Conservation (phyloP, 2,888 invertebrate genomes). For the Catocala nupta region DNA sequence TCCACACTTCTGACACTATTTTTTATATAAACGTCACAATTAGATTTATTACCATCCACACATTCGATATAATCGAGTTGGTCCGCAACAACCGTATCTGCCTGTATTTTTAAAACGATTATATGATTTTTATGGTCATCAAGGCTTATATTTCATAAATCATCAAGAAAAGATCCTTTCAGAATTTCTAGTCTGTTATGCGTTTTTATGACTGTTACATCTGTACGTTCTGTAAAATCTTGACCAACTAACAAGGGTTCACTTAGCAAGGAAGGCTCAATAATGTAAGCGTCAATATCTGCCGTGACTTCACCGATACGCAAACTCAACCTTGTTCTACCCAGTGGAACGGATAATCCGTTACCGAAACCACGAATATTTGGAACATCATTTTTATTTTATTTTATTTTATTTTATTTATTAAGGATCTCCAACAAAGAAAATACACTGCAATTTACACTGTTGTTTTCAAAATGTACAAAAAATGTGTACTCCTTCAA, state of each 20-base stretch:
- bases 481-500: too few species aligned
- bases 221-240: slow-evolving; percentile 4
- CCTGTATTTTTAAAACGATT: too few species aligned
- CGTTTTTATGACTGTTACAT: not conserved
- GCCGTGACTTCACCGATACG: not conserved
- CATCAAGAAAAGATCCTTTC: too few species aligned
- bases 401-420: too few species aligned
- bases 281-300: not conserved
- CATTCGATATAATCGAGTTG: not conserved
- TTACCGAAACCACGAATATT: slow-evolving; percentile 1
- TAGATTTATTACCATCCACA: too few species aligned
- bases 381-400: not conserved
- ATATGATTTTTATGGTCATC: too few species aligned
- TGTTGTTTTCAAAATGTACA: too few species aligned
- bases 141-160: not conserved
- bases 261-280: not conserved
- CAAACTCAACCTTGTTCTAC: not conserved
- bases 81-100: too few species aligned
- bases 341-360: not conserved
- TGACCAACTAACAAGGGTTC: not conserved
- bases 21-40: too few species aligned
- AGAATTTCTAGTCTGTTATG: not conserved
- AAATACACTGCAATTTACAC: too few species aligned
- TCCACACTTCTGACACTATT: not conserved
- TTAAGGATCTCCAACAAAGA: too few species aligned